A percentile compares a stretch with the other conserved stretches of the same genome.
These are phyloP conservation scores for Andrena bicolor DNA, from an alignment of 2,888 invertebrate species.

Conservation along the genomic window DNA sequence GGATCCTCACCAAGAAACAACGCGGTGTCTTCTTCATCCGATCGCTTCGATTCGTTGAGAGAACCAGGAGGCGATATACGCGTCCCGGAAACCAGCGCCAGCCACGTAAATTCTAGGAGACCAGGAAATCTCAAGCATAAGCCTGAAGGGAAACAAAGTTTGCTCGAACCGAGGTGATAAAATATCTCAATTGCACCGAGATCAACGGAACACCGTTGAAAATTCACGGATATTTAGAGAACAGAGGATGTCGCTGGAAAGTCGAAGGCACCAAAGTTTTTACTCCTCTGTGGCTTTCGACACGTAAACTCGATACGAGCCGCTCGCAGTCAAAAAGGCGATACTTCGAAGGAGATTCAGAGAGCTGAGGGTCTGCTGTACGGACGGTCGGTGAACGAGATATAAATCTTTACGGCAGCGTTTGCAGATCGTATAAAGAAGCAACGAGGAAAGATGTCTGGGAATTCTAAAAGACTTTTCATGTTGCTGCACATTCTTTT, in stretches of 20 bases:
- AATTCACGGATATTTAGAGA: too few species aligned
- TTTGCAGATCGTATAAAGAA: background rate
- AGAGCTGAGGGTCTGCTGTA: background rate
- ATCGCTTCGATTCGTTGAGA: background rate
- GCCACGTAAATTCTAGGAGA: background rate
- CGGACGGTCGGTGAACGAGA: background rate
- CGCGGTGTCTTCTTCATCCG: background rate
- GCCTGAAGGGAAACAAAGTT: background rate
- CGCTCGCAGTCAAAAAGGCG: too few species aligned
- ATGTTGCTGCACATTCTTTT: constrained; percentile 24
- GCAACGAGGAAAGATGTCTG: constrained; percentile 35
- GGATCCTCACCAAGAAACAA: constrained; percentile 1
- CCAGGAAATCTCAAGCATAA: background rate
- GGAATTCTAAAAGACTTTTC: background rate
- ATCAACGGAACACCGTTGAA: too few species aligned
- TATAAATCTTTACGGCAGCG: constrained; percentile 16
- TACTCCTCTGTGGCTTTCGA: background rate
- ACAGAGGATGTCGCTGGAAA: constrained; percentile 3
- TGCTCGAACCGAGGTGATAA: background rate
- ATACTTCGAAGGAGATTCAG: background rate
- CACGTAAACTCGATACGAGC: background rate
- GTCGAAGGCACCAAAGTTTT: background rate
- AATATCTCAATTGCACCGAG: background rate
- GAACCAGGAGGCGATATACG: background rate
- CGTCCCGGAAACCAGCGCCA: too few species aligned